These are phyloP conservation scores for Siniperca scherzeri DNA, from an alignment of 2,797 vertebrate species.

Conservation along the genomic window DNA sequence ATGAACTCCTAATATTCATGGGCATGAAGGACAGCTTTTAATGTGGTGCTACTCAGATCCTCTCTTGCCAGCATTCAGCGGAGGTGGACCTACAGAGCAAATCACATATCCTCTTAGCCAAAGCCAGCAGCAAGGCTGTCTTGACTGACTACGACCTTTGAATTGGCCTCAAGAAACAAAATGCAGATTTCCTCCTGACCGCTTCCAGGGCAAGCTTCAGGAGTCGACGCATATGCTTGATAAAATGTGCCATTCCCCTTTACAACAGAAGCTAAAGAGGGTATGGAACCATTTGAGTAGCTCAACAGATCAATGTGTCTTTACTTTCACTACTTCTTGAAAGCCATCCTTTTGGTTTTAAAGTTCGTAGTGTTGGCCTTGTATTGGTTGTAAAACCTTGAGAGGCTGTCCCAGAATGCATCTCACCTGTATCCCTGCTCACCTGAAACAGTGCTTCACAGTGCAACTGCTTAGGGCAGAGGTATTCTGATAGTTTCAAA, in stretches of 20 bases:
- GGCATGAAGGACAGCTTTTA: constrained; percentile 18
- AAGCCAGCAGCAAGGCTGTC: constrained; percentile 14
- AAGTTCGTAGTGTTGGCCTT: not conserved
- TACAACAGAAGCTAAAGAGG: not conserved
- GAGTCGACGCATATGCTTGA: not conserved
- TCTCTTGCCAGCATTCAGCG: constrained; percentile 5
- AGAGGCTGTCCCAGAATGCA: not conserved
- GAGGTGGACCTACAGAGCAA: constrained; percentile 2
- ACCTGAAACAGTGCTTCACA: not conserved
- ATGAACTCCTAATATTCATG: not conserved
- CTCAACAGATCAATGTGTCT: not conserved
- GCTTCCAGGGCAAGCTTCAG: not conserved
- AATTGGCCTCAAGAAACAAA: constrained; percentile 20
- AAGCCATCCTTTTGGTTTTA: not conserved
- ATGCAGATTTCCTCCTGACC: constrained; percentile 9
- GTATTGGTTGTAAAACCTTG: not conserved
- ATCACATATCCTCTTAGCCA: constrained; percentile 13
- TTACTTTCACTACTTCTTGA: not conserved
- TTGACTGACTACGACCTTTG: constrained; percentile 36
- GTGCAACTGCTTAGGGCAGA: fast-evolving
- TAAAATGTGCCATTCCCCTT: not conserved
- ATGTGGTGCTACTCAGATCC: not conserved
- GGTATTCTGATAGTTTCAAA: not conserved
- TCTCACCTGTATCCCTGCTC: not conserved
- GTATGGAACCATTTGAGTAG: not conserved